Evolutionary conservation across 2,888 invertebrate species (phyloP), one percentile per base, ranked within the genome.

Genomic region (Ypsolopha scabrella): DNA sequence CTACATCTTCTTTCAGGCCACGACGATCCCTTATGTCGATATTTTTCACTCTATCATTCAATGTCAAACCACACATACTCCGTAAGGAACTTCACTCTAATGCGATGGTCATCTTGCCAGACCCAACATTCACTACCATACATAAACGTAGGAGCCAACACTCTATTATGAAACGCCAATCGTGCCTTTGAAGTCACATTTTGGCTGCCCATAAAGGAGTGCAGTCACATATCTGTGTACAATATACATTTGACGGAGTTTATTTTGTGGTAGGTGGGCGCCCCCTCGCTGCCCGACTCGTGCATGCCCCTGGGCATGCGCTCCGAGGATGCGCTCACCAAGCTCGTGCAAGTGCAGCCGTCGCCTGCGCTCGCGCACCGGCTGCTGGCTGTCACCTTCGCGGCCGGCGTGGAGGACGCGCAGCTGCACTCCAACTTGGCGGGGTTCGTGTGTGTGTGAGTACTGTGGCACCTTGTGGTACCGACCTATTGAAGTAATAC

Each of bases 221-320:
- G n/a, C n/a, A n/a, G n/a, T n/a, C 11, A 6, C 10, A 39, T n/a
- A 39, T 1, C 39, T 6, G 1, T 4, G 2, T 44, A 14, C 1
- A 44, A 2, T 6, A 9, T 4, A 1, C 44, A 2, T 2, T 44
- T 3, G 44, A 14, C 8, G 1, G 1, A 2, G 7, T 9, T 39
- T n/a, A 39, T 39, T 13, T 44, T 9, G 44, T 13, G 7, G 1
- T 57, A 86, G 89, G 95, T 98, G 64, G 97, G 98, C 9, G 97
- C 97, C 0, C 96, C 96, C 0, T 91, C 94, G 0, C 83, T 99
- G 52, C 98, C 99, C 0, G 96, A 95, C 67, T 98, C 98, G 2
- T 97, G 98, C 74, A 92, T 99, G 91, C 99, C 99, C 0, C 89
- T 98, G 53, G 99, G 98, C 49, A 98, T 98, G 96, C 95, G 95